These are phyloP conservation scores for Acanthosoma haemorrhoidale DNA, from an alignment of 2,888 invertebrate genomes.

Conservation along the genomic window DNA sequence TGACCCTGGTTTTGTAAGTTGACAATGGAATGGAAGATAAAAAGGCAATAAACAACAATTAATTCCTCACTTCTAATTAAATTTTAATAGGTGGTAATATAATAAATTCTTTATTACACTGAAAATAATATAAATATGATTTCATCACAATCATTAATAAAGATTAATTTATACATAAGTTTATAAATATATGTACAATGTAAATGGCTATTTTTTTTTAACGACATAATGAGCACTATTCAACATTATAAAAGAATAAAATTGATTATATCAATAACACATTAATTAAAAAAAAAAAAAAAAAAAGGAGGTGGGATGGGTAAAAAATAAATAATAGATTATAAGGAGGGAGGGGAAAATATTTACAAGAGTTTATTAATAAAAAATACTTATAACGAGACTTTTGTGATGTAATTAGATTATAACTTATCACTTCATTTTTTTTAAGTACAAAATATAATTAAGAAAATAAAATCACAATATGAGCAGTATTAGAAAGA, in stretches of 20 bases:
- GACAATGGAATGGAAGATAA: no score
- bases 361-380: conserved; percentile 8
- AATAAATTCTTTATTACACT: background rate
- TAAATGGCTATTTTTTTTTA: background rate
- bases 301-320: background rate
- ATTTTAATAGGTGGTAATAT: background rate
- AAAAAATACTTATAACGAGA: conserved; percentile 1
- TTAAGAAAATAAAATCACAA: conserved; percentile 10
- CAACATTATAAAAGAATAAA: conserved; percentile 10
- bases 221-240: background rate
- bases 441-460: conserved; percentile 10
- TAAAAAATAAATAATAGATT: background rate
- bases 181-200: conserved; percentile 2
- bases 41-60: background rate
- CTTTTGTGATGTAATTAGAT: conserved; percentile 7
- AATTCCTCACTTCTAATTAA: background rate
- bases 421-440: no score
- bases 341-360: background rate
- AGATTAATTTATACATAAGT: conserved; percentile 6
- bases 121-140: background rate
- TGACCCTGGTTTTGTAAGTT: no score
- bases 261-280: conserved; percentile 14
- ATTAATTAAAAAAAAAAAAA: background rate
- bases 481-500: conserved; percentile 5
- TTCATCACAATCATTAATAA: background rate